Conservation (phyloP, 2,888 invertebrate species). For the Strigamia crassipes region DNA sequence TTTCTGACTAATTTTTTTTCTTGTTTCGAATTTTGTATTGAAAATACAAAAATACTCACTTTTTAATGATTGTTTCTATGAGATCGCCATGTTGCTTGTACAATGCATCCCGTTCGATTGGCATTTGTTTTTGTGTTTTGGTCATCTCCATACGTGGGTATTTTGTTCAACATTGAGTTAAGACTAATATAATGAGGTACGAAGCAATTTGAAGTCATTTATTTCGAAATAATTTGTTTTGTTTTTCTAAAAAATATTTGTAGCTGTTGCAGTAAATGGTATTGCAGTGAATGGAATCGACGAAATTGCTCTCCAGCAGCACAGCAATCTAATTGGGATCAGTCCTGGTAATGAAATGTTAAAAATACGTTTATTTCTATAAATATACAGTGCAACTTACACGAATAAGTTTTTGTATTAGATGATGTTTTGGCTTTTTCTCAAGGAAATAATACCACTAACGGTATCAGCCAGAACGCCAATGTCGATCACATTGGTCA, state of each 20-base stretch:
- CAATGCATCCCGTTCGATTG: background rate
- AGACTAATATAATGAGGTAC: background rate
- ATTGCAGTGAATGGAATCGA: conserved; percentile 75
- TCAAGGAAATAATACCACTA: conserved; percentile 25
- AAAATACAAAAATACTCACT: background rate
- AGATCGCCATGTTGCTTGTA: background rate
- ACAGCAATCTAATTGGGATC: conserved; percentile 44
- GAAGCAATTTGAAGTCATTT: background rate
- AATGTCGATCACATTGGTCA: conserved; percentile 49
- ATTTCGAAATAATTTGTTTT: background rate
- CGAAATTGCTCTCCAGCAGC: conserved; percentile 69
- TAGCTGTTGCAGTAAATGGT: conserved; percentile 74
- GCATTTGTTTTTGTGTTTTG: background rate
- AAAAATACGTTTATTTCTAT: background rate
- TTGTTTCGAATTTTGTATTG: background rate
- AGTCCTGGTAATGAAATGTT: background rate
- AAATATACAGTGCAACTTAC: background rate
- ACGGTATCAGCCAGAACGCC: background rate
- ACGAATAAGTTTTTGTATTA: conserved; percentile 36
- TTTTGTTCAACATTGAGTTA: background rate
- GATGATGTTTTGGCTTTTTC: conserved; percentile 8
- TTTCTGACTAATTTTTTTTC: background rate
- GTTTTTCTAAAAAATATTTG: background rate
- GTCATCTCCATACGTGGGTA: background rate
- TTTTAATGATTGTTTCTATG: background rate